Conservation (phyloP, 2,113 vertebrate species). For the Oxyura jamaicensis region DNA sequence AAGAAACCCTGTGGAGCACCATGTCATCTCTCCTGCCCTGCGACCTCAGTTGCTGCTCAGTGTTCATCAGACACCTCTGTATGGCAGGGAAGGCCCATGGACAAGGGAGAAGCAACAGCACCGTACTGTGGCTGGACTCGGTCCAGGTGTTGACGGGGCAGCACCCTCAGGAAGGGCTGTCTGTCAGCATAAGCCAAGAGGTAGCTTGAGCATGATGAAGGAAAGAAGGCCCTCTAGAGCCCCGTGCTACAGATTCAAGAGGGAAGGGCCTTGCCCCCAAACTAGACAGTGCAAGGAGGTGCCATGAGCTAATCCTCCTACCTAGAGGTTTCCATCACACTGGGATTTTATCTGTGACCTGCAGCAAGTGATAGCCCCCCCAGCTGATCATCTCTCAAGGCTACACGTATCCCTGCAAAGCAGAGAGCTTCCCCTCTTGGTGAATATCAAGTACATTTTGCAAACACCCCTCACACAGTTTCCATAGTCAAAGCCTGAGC, state of each 20-base stretch:
- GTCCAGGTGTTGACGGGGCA: background rate
- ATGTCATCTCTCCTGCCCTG: background rate
- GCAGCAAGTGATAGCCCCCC: background rate
- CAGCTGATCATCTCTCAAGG: background rate
- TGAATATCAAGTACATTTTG: background rate
- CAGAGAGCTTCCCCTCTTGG: background rate
- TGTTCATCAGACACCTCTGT: background rate
- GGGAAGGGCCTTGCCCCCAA: background rate
- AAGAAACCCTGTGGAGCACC: rapidly evolving
- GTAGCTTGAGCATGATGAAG: background rate
- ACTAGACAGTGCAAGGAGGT: background rate
- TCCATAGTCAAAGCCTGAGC: background rate
- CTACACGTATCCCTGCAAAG: background rate
- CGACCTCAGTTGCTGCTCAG: background rate
- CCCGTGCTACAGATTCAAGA: background rate
- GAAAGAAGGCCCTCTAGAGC: background rate
- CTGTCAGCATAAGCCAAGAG: background rate
- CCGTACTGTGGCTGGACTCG: rapidly evolving
- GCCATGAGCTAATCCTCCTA: background rate
- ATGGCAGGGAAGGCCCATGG: background rate
- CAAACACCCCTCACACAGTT: background rate
- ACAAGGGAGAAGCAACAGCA: background rate
- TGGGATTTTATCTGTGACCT: background rate
- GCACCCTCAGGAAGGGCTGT: background rate
- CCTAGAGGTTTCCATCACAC: background rate